Conservation (phyloP, 1,140 invertebrate species). For the Papilio polytes region DNA sequence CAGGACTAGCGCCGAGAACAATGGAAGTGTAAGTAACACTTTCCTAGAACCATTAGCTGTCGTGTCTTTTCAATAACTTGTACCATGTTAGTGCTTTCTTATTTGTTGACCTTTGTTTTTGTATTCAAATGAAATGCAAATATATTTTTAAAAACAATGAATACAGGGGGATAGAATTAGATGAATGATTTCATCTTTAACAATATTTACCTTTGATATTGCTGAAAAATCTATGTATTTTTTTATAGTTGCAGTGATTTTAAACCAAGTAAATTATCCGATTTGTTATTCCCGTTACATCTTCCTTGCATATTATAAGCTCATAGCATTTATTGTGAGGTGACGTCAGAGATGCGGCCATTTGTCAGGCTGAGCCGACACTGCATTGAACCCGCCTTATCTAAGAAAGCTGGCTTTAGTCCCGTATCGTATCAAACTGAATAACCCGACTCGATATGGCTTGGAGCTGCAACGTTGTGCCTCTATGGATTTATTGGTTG, state of each 20-base stretch:
- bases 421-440: constrained; percentile 65
- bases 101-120: not conserved
- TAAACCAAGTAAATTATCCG: not conserved
- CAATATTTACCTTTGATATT: not conserved
- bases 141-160: not conserved
- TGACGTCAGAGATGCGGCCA: constrained; percentile 59
- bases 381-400: constrained; percentile 67
- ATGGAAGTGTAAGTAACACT: constrained; percentile 36
- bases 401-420: constrained; percentile 72
- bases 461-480: constrained; percentile 42
- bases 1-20: constrained; percentile 12
- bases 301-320: constrained; percentile 31
- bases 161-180: not conserved
- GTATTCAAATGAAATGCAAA: constrained; percentile 6
- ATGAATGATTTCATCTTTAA: not conserved
- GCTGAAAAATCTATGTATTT: not conserved
- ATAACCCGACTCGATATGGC: constrained; percentile 64
- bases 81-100: constrained; percentile 7
- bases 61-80: constrained; percentile 29
- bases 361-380: constrained; percentile 69
- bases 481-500: constrained; percentile 54
- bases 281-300: constrained; percentile 22
- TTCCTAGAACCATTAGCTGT: constrained; percentile 22
- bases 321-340: constrained; percentile 40
- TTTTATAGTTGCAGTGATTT: not conserved